A percentile compares a stretch with the other conserved stretches of the same genome.
phyloP scores from a whole-genome alignment of 2,888 invertebrate species.

The Busseola fusca region DNA sequence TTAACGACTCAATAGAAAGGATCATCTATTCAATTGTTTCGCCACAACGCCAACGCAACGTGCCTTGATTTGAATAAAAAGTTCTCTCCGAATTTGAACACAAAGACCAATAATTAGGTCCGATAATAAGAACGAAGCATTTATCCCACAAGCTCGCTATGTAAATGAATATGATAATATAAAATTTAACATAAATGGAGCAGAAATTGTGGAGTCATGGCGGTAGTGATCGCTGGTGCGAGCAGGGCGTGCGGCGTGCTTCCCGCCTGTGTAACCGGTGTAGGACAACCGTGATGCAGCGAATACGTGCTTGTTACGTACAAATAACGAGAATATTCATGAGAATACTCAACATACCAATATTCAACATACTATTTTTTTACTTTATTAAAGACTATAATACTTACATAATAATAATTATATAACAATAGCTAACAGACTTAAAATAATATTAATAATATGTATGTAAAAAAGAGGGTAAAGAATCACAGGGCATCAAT shows the following conservation, averaged over 20 bases:
- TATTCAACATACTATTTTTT: not conserved
- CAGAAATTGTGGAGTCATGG: slow-evolving; percentile 84
- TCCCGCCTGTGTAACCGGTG: slow-evolving; percentile 75
- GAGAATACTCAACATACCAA: slow-evolving; percentile 16
- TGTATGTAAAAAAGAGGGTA: not conserved
- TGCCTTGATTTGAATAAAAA: slow-evolving; percentile 82
- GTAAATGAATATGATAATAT: slow-evolving; percentile 87
- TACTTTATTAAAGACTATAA: not conserved
- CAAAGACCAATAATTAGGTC: slow-evolving; percentile 87
- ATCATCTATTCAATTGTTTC: slow-evolving; percentile 65
- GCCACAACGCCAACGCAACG: slow-evolving; percentile 72
- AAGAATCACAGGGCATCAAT: not conserved
- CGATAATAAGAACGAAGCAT: slow-evolving; percentile 80
- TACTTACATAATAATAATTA: too few relatives aligned
- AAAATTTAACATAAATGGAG: slow-evolving; percentile 84
- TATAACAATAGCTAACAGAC: not conserved
- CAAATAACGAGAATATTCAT: slow-evolving; percentile 53
- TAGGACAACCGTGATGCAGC: slow-evolving; percentile 79
- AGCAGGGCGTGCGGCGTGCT: slow-evolving; percentile 61
- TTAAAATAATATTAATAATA: not conserved
- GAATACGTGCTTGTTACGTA: slow-evolving; percentile 62
- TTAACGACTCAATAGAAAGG: slow-evolving; percentile 50
- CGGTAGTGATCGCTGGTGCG: slow-evolving; percentile 74
- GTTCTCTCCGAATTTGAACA: slow-evolving; percentile 79
- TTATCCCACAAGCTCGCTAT: slow-evolving; percentile 81